Evolutionary conservation across 2,888 invertebrate species (phyloP).

Genomic region (Conistra vaccinii): DNA sequence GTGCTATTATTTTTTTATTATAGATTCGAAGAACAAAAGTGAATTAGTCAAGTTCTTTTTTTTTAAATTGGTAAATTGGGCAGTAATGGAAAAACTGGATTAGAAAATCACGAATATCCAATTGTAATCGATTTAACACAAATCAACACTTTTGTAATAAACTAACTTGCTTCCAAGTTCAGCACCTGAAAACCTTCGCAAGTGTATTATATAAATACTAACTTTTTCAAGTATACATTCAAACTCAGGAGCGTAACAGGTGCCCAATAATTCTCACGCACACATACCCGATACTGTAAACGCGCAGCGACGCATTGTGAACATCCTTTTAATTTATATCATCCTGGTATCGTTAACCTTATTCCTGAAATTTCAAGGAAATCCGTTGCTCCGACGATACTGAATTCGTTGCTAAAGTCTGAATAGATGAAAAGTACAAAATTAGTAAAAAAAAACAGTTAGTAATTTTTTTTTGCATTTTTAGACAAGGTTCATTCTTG

Average conservation of each 20-base stretch:
- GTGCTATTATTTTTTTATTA: background rate
- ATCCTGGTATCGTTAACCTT: constrained; percentile 88
- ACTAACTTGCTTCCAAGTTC: constrained; percentile 23
- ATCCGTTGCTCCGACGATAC: constrained; percentile 63
- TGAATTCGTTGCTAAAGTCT: constrained; percentile 8
- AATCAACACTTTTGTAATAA: background rate
- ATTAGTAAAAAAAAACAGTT: no score
- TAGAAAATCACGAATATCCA: background rate
- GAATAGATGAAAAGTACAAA: no score
- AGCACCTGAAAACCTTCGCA: constrained; percentile 11
- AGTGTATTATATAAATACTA: constrained; percentile 32
- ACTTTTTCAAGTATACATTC: constrained; percentile 50
- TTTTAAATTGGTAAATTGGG: no score
- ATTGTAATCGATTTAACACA: background rate
- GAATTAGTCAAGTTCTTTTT: no score
- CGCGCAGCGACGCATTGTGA: constrained; percentile 48
- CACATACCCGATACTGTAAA: constrained; percentile 61
- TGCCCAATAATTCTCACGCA: constrained; percentile 70
- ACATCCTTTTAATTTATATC: constrained; percentile 71
- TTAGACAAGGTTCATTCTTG: background rate
- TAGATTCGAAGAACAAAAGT: background rate
- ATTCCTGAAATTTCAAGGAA: constrained; percentile 89
- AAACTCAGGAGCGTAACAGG: constrained; percentile 66
- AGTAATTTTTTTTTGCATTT: background rate
- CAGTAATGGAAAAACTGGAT: background rate